Evolutionary conservation across 37 sponge, comb jelly and placozoan genomes (phyloP).

Genomic region (Axinella damicornis): DNA sequence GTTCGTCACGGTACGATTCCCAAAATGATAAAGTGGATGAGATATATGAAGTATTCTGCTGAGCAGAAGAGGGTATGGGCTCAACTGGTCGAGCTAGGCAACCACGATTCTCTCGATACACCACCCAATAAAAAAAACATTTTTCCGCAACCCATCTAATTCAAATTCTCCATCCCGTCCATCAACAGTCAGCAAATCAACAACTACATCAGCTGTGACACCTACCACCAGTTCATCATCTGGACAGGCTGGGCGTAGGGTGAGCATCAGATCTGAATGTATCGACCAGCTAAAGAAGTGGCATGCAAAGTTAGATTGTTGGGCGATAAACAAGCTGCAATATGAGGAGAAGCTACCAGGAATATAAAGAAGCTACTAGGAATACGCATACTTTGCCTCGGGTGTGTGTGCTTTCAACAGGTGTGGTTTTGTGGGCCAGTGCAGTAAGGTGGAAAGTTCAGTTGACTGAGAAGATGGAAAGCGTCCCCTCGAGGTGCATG

Average conservation of each 20-base stretch:
- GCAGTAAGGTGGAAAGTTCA: no score
- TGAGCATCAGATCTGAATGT: neutral
- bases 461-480: no score
- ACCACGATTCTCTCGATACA: neutral
- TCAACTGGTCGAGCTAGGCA: neutral
- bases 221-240: neutral
- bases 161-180: neutral
- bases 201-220: no score
- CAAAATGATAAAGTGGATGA: neutral
- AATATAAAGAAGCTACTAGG: neutral
- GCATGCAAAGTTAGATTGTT: neutral
- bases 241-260: neutral
- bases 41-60: neutral
- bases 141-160: neutral
- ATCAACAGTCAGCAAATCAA: neutral
- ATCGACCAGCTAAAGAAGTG: slow-evolving; percentile 12
- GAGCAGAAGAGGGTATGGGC: neutral
- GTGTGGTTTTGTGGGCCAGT: no score
- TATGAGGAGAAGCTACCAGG: neutral
- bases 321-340: neutral
- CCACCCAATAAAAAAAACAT: neutral
- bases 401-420: no score
- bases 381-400: no score
- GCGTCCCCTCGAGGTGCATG: no score
- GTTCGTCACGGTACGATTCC: neutral